A percentile compares a stretch with the other conserved stretches of the same genome.
phyloP scores from a whole-genome alignment of 2,888 invertebrate genomes.

The Microplitis deprimator region DNA sequence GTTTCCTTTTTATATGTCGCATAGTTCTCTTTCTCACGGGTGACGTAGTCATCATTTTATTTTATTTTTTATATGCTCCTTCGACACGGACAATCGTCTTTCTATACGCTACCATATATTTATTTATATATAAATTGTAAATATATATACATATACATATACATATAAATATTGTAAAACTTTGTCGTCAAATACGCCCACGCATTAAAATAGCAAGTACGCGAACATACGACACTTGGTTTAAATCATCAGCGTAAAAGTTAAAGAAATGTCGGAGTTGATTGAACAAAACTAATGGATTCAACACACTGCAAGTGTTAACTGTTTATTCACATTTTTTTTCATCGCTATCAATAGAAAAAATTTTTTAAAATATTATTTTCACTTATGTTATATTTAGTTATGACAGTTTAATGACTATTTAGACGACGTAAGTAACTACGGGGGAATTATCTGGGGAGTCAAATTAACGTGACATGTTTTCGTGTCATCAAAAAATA shows the following conservation, averaged over 20 bases:
- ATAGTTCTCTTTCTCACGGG: conserved; percentile 29
- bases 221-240: conserved; percentile 42
- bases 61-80: conserved; percentile 19
- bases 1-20: conserved; percentile 50
- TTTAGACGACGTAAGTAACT: background rate
- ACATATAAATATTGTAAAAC: conserved; percentile 9
- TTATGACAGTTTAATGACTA: background rate
- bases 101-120: conserved; percentile 29
- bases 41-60: background rate
- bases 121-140: background rate
- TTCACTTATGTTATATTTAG: background rate
- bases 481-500: conserved; percentile 12
- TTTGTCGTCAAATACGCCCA: conserved; percentile 36
- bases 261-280: background rate
- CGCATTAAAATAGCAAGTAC: conserved; percentile 45
- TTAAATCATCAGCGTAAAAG: conserved; percentile 43
- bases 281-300: conserved; percentile 10
- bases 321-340: background rate
- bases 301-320: background rate
- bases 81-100: conserved; percentile 33
- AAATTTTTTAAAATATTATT: background rate
- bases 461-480: background rate
- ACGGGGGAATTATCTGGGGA: background rate
- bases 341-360: background rate
- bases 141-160: conserved; percentile 14